Conservation (phyloP, 2,113 vertebrate species). For the Gallinago jamesoni region DNA sequence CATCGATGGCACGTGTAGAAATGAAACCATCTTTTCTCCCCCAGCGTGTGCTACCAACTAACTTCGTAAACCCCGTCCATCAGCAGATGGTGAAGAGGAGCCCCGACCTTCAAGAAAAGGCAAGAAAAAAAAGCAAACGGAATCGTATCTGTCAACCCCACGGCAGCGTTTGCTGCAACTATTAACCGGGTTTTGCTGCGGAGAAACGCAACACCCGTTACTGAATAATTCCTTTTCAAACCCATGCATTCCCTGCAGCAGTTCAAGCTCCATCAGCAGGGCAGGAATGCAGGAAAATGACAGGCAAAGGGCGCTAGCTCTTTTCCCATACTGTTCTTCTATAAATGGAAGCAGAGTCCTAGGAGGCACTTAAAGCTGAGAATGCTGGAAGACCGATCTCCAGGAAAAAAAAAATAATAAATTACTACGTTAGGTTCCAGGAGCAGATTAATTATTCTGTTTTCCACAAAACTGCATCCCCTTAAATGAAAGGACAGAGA, state of each 20-base stretch:
- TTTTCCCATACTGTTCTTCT: slow-evolving; percentile 72
- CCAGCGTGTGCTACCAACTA: neutral
- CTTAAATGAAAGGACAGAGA: neutral
- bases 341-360: slow-evolving; percentile 76
- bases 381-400: slow-evolving; percentile 15
- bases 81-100: neutral
- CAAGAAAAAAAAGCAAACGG: slow-evolving; percentile 34
- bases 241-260: slow-evolving; percentile 73
- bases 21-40: slow-evolving; percentile 31
- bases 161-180: slow-evolving; percentile 42
- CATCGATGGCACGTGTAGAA: neutral
- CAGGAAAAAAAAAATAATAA: slow-evolving; percentile 6
- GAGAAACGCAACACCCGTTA: slow-evolving; percentile 59
- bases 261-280: slow-evolving; percentile 72
- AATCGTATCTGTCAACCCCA: slow-evolving; percentile 59
- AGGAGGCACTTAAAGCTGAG: slow-evolving; percentile 57
- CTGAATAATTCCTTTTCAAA: slow-evolving; percentile 68
- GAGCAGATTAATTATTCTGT: neutral
- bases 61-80: neutral
- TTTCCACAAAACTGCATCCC: neutral
- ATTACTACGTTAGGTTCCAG: neutral
- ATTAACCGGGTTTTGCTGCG: slow-evolving; percentile 38
- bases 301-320: slow-evolving; percentile 76
- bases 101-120: neutral
- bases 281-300: slow-evolving; percentile 79